Conservation (phyloP, 1,140 invertebrate species). For the Battus philenor region DNA sequence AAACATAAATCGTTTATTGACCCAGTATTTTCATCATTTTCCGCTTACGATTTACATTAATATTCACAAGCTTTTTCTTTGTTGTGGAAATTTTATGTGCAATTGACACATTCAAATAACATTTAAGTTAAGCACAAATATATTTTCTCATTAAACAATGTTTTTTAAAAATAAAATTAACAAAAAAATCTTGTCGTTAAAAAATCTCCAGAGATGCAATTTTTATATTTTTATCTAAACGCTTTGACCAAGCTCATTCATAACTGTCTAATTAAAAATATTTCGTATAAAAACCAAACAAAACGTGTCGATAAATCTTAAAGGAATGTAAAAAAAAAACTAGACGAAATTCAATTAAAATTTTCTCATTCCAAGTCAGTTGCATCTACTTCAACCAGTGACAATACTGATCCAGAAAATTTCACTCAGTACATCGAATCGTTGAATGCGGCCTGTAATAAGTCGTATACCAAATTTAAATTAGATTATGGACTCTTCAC, state of each 20-base stretch:
- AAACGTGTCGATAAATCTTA: slow-evolving; percentile 21
- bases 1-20: slow-evolving; percentile 9
- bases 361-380: slow-evolving; percentile 48
- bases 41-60: not conserved
- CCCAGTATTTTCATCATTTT: not conserved
- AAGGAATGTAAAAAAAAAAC: slow-evolving; percentile 28
- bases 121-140: no score
- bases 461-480: slow-evolving; percentile 61
- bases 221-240: no score
- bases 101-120: no score
- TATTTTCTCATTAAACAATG: no score
- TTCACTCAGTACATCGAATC: slow-evolving; percentile 52
- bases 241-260: no score
- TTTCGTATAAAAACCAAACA: slow-evolving; percentile 23
- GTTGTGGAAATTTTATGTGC: no score
- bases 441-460: slow-evolving; percentile 45
- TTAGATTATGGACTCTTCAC: slow-evolving; percentile 67
- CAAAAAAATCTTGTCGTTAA: no score
- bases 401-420: slow-evolving; percentile 53
- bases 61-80: no score
- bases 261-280: no score
- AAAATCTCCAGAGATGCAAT: no score
- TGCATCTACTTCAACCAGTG: slow-evolving; percentile 43
- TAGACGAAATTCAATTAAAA: slow-evolving; percentile 62
- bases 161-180: no score